phyloP scores from a whole-genome alignment of 2,113 vertebrate genomes.

The Cricetomys ansorgei region DNA sequence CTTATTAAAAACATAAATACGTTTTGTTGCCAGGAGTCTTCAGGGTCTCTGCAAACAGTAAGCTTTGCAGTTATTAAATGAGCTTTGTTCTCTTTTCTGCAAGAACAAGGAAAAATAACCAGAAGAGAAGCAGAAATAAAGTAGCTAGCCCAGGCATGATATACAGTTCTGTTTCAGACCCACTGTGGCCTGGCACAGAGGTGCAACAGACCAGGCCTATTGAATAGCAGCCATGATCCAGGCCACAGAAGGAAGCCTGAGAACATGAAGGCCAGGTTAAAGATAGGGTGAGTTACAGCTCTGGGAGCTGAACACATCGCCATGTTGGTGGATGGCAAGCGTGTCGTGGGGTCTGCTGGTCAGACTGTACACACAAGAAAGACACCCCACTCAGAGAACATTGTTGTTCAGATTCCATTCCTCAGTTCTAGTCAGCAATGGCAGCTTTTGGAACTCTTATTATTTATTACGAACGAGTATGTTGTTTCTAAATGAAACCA shows the following conservation, averaged over 20 bases:
- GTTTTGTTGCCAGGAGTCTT: conserved; percentile 72
- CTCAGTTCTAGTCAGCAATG: neutral
- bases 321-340: neutral
- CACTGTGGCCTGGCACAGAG: neutral
- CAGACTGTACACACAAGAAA: conserved; percentile 13
- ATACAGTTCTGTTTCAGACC: conserved; percentile 44
- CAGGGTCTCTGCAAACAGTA: conserved; percentile 60
- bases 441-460: conserved; percentile 32
- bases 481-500: conserved; percentile 42
- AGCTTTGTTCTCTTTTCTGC: conserved; percentile 59
- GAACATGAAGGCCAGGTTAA: conserved; percentile 2
- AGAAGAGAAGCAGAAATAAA: conserved; percentile 55
- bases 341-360: neutral
- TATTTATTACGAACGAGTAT: neutral
- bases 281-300: neutral
- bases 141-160: conserved; percentile 30
- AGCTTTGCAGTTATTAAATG: conserved; percentile 67
- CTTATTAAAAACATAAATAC: conserved; percentile 82
- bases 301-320: neutral
- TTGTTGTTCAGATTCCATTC: neutral
- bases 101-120: conserved; percentile 59
- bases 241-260: neutral
- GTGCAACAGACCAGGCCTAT: neutral
- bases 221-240: neutral
- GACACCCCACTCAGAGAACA: neutral